phyloP scores from a whole-genome alignment of 2,113 vertebrate species.

The Dipodomys ordii region DNA sequence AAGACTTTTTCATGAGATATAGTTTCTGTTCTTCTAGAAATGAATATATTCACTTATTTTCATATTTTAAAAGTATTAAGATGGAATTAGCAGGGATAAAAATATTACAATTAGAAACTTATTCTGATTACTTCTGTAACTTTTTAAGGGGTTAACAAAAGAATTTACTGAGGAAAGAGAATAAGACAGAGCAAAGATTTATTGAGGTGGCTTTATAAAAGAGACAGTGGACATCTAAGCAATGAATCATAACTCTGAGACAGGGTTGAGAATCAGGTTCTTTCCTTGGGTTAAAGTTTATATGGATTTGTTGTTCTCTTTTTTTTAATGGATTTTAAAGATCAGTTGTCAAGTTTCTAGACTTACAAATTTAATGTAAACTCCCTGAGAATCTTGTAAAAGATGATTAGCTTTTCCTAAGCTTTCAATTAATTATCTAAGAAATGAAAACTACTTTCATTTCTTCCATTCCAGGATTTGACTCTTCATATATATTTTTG shows the following conservation, averaged over 20 bases:
- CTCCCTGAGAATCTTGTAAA: background rate
- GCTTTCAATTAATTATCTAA: slow-evolving; percentile 19
- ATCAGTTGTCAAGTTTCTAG: background rate
- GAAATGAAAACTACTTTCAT: slow-evolving; percentile 47
- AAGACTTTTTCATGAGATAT: background rate
- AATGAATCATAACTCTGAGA: no score
- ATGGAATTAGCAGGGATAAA: background rate
- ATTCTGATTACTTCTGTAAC: background rate
- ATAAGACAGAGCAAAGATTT: no score
- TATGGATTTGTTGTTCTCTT: background rate
- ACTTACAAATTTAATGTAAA: slow-evolving; percentile 19
- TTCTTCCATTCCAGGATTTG: background rate
- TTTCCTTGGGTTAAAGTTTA: background rate
- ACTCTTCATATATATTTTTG: background rate
- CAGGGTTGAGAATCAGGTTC: no score
- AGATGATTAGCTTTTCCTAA: background rate
- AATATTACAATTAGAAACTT: background rate
- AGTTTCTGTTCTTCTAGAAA: background rate
- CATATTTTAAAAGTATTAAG: background rate
- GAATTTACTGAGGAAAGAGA: background rate
- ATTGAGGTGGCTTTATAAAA: no score
- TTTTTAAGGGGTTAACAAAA: background rate
- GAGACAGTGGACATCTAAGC: no score
- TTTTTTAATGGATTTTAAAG: no score
- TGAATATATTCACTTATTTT: background rate